Evolutionary conservation across 2,797 vertebrate genomes (phyloP), one percentile per base, ranked within the genome.

Genomic region (Threskiornis aethiopicus): DNA sequence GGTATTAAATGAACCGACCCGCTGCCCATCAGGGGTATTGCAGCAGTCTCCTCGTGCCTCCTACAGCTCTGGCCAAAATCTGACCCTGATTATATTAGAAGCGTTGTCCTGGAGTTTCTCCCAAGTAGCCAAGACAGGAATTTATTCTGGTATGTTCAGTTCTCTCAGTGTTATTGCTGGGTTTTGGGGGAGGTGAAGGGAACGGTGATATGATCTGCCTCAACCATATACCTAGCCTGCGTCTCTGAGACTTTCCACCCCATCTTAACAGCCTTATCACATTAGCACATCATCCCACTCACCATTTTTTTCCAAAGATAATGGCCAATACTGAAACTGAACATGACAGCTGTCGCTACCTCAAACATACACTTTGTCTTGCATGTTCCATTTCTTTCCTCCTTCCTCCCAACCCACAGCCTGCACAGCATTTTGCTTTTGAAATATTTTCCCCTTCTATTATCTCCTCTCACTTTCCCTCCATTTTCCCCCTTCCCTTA

Each of bases 21-120:
- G 11, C n/a, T 4, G 7, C 29, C 46, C 37, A 24, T 15, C 0
- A 0, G 3, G 21, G 12, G 6, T 17, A 31, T 13, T 51, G n/a
- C 35, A 71, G 62, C 16, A 49, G 33, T 42, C 31, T 78, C 37
- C 33, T 61, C 57, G 59, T 28, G 29, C 42, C 37, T 75, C 24
- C 59, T 49, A 57, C 22, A 85, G 29, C 21, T 78, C 55, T 44
- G 21, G 26, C 25, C 71, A 87, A 84, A 89, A 66, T 71, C 61
- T 70, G 39, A 18, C n/a, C 61, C 35, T 66, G 39, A 9, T 52
- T 59, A 13, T 66, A 11, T 46, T 39, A 51, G 9, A 77, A 70
- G 11, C 2, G 5, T 31, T 90, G 22, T 65, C 41, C 80, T 61
- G 59, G 25, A 62, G 13, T 75, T 91, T 72, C 42, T 89, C 62